Percentiles rank a stretch among this genome's conserved stretches.
Evolutionary conservation across 2,113 vertebrate genomes (phyloP).

Genomic region (Prinia subflava): DNA sequence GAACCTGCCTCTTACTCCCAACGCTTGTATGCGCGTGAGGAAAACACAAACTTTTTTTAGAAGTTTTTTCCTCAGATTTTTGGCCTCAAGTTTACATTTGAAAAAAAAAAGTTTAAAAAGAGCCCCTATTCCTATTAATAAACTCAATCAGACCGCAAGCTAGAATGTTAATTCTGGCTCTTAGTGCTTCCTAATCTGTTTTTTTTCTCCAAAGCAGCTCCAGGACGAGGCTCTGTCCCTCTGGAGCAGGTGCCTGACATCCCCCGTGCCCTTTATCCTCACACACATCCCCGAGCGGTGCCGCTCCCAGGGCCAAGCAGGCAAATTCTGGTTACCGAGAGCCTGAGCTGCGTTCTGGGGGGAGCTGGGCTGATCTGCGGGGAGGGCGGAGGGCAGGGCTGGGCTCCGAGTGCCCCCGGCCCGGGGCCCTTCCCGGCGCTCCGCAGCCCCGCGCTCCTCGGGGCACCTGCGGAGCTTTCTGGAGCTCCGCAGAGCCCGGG

Average conservation of each 20-base stretch:
- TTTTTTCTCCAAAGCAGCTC: neutral
- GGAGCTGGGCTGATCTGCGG: conserved; percentile 2
- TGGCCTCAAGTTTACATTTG: neutral
- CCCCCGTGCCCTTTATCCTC: neutral
- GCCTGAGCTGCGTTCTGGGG: conserved; percentile 34
- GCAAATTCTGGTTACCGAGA: conserved; percentile 12
- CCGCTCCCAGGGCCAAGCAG: conserved; percentile 49
- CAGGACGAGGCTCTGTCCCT: neutral
- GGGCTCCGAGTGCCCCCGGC: no score
- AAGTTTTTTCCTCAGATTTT: neutral
- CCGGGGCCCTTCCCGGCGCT: neutral
- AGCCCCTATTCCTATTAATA: neutral
- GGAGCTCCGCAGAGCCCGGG: neutral
- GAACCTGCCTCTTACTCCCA: neutral
- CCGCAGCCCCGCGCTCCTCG: neutral
- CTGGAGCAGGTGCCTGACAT: neutral
- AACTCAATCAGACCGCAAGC: neutral
- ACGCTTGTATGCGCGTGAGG: rapidly evolving
- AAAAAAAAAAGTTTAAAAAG: neutral
- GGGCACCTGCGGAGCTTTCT: neutral
- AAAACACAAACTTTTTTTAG: neutral
- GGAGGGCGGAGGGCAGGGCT: neutral
- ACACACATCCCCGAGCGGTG: conserved; percentile 35
- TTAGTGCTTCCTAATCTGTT: neutral
- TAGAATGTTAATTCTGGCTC: neutral